Conservation (phyloP, 2,888 invertebrate species). For the Cancer borealis region DNA sequence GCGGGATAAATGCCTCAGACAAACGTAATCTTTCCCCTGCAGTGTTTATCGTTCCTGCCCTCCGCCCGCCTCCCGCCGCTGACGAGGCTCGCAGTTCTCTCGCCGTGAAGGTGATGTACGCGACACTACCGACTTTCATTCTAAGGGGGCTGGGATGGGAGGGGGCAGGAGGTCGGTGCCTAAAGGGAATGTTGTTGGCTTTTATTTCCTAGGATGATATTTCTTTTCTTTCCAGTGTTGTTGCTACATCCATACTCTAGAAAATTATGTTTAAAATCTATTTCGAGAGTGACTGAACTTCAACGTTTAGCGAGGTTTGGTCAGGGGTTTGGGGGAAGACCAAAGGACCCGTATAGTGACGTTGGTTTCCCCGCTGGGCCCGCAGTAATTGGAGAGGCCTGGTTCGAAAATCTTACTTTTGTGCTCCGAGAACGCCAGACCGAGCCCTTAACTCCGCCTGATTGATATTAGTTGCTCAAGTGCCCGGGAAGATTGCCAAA, state of each 20-base stretch:
- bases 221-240: neutral
- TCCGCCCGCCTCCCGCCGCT: neutral
- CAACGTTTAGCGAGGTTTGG: neutral
- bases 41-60: conserved; percentile 1
- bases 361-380: neutral
- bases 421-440: neutral
- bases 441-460: conserved; percentile 36
- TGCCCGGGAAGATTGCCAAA: conserved; percentile 50
- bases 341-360: neutral
- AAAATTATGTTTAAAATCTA: neutral
- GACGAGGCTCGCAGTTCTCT: neutral
- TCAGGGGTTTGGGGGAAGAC: neutral
- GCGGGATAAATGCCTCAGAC: conserved; percentile 16
- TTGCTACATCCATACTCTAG: neutral
- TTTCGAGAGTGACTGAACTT: neutral
- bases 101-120: conserved; percentile 17
- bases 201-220: neutral
- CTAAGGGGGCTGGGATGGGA: neutral
- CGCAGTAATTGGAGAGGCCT: neutral
- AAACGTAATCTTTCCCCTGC: conserved; percentile 18
- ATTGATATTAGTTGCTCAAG: conserved; percentile 58
- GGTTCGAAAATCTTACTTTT: conserved; percentile 28
- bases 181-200: neutral
- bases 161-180: neutral
- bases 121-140: conserved; percentile 21